A percentile compares a stretch with the other conserved stretches of the same genome.
These are phyloP conservation scores for Eudiplozoon nipponicum DNA, from an alignment of 2,888 invertebrate genomes.

Conservation along the genomic window DNA sequence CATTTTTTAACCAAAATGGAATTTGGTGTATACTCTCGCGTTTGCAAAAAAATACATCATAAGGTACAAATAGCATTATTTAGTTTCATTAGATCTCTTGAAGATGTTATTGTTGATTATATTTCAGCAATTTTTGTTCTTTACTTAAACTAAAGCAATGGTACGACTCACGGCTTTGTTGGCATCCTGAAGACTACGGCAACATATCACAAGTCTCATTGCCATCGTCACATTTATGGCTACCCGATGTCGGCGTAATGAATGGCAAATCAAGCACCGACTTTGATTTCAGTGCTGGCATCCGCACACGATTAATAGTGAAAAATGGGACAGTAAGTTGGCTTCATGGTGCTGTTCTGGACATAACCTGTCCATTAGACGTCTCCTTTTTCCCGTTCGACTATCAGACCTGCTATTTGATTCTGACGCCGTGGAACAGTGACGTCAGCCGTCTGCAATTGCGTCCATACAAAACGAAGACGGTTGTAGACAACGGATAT, in stretches of 20 bases:
- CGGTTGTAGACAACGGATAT: constrained; percentile 8
- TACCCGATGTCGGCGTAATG: constrained; percentile 14
- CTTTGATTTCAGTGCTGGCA: constrained; percentile 11
- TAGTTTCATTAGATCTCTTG: too few species aligned
- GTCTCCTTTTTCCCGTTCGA: constrained; percentile 12
- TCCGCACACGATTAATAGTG: constrained; percentile 3
- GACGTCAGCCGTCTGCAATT: constrained; percentile 3
- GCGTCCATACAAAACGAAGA: background rate
- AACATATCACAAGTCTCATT: constrained; percentile 5
- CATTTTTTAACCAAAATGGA: too few species aligned
- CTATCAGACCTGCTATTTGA: constrained; percentile 10
- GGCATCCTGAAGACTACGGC: constrained; percentile 9
- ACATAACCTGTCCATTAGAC: constrained; percentile 14
- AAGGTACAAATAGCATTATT: too few species aligned
- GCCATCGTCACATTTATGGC: constrained; percentile 7
- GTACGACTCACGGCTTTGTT: constrained; percentile 11
- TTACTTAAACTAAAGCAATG: too few species aligned
- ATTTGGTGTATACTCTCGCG: too few species aligned
- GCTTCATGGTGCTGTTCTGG: constrained; percentile 7
- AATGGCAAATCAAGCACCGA: constrained; percentile 11
- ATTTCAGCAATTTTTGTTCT: too few species aligned
- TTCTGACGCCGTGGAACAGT: constrained; percentile 8
- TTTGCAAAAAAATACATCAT: too few species aligned
- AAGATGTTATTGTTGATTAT: too few species aligned
- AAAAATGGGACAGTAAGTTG: constrained; percentile 7